A percentile compares a stretch with the other conserved stretches of the same genome.
Conservation (phyloP, 2,888 invertebrate genomes). For the Scotopteryx bipunctaria region DNA sequence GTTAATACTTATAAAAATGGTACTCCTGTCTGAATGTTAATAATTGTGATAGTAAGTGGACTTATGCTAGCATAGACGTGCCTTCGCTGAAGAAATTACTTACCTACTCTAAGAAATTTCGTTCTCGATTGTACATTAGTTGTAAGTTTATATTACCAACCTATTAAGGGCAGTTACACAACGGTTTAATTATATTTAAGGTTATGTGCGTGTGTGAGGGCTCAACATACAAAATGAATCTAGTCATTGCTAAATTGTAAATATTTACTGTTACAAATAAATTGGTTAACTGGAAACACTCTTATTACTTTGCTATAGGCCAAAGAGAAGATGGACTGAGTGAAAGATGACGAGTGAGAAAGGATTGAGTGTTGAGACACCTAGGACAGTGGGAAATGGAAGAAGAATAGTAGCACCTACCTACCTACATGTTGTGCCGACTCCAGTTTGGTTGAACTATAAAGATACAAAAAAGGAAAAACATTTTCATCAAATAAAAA, state of each 20-base stretch:
- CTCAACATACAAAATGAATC: constrained; percentile 66
- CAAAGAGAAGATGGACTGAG: too few species aligned
- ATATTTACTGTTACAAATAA: constrained; percentile 48
- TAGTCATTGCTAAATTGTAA: constrained; percentile 60
- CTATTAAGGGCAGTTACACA: constrained; percentile 19
- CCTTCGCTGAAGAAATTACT: not conserved
- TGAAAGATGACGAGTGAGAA: too few species aligned
- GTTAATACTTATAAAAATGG: constrained; percentile 33
- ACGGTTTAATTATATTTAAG: constrained; percentile 38
- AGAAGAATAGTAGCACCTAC: too few species aligned
- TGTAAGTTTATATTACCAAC: constrained; percentile 17
- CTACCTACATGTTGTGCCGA: too few species aligned
- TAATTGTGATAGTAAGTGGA: constrained; percentile 28
- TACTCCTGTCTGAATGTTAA: constrained; percentile 33
- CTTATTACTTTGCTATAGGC: not conserved
- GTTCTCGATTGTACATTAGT: constrained; percentile 9
- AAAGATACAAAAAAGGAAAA: too few species aligned
- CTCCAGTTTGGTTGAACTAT: too few species aligned
- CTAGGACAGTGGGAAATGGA: too few species aligned
- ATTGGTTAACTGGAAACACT: constrained; percentile 26
- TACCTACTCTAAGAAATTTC: not conserved
- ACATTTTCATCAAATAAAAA: too few species aligned
- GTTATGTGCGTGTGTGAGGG: constrained; percentile 49
- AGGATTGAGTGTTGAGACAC: too few species aligned
- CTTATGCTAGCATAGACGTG: constrained; percentile 4